Evolutionary conservation across 2,797 vertebrate species (phyloP).

Genomic region (Onychomys leucogaster): DNA sequence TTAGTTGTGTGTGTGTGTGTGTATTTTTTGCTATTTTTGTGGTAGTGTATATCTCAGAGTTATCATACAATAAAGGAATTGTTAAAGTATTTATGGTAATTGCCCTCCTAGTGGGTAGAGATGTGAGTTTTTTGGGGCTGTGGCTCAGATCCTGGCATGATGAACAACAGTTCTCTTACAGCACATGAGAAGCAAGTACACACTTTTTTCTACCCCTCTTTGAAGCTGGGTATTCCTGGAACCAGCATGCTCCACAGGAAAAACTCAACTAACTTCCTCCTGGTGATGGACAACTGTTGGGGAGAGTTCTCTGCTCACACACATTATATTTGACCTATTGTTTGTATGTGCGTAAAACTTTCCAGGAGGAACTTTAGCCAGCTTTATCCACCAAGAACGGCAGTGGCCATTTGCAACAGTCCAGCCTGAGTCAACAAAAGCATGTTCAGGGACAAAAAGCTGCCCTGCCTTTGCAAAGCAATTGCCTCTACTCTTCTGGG

Average conservation of each 20-base stretch:
- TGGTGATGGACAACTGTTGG: constrained; percentile 64
- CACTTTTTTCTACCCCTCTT: neutral
- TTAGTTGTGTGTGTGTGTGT: neutral
- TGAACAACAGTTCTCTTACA: neutral
- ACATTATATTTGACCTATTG: constrained; percentile 63
- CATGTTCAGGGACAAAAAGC: constrained; percentile 49
- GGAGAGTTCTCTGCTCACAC: constrained; percentile 31
- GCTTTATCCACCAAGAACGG: constrained; percentile 64
- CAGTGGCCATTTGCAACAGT: constrained; percentile 72
- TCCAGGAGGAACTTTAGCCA: constrained; percentile 69
- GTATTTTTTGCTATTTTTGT: neutral
- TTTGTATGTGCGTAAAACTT: constrained; percentile 68
- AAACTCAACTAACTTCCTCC: constrained; percentile 56
- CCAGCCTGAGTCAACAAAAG: constrained; percentile 65
- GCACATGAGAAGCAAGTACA: neutral
- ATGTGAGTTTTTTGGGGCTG: neutral
- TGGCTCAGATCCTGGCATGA: neutral
- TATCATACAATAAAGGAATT: constrained; percentile 27
- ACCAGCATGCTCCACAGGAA: constrained; percentile 41
- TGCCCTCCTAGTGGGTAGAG: neutral
- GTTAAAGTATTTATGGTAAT: constrained; percentile 22
- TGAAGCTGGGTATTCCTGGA: constrained; percentile 23
- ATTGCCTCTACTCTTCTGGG: constrained; percentile 59
- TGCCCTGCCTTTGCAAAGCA: constrained; percentile 66
- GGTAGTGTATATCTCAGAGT: neutral